phyloP scores from a whole-genome alignment of 2,113 vertebrate species.

The Mirounga angustirostris region DNA sequence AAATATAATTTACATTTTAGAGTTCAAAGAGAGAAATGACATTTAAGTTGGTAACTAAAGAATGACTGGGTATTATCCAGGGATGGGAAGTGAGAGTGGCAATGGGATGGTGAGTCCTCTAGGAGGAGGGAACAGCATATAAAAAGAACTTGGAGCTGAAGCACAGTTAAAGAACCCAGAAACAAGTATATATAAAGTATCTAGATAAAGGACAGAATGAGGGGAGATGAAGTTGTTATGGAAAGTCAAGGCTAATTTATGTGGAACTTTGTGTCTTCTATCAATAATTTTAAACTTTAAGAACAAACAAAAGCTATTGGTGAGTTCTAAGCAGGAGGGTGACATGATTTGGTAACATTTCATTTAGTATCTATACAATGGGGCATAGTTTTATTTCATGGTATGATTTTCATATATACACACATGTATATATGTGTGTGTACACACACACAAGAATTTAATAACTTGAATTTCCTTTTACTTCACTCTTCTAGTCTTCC shows the following conservation, averaged over 20 bases:
- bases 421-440: neutral
- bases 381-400: neutral
- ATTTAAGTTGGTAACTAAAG: neutral
- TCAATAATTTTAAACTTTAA: neutral
- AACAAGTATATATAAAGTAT: neutral
- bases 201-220: neutral
- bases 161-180: neutral
- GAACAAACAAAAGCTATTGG: neutral
- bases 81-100: neutral
- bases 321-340: neutral
- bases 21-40: neutral
- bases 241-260: neutral
- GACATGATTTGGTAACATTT: neutral
- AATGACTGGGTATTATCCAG: neutral
- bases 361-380: neutral
- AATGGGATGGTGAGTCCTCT: neutral
- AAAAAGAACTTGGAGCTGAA: neutral
- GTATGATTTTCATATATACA: neutral
- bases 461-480: neutral
- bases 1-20: constrained; percentile 16
- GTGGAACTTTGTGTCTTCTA: neutral
- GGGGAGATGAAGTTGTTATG: neutral
- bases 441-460: neutral
- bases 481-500: neutral
- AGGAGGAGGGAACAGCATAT: neutral